phyloP scores from a whole-genome alignment of 2,113 vertebrate genomes.

The Perca flavescens region DNA sequence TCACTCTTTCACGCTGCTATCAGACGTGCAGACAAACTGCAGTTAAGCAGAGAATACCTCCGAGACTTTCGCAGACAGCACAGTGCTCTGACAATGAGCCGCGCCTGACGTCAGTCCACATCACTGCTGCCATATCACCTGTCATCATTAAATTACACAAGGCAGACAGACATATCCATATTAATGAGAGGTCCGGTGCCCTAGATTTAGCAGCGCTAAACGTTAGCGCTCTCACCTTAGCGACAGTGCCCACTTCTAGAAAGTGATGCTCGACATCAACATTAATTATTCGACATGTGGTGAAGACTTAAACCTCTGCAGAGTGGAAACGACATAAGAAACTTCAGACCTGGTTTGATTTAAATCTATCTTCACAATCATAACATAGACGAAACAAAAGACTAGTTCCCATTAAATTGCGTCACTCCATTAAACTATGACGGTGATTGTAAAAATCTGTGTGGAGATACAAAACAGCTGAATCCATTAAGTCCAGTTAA shows the following conservation, averaged over 20 bases:
- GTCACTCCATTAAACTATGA: neutral
- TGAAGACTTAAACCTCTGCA: slow-evolving; percentile 30
- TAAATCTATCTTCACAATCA: neutral
- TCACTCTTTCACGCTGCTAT: slow-evolving; percentile 49
- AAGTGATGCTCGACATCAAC: slow-evolving; percentile 37
- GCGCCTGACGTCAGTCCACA: slow-evolving; percentile 63
- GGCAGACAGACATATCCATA: slow-evolving; percentile 65
- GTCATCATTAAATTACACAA: slow-evolving; percentile 79
- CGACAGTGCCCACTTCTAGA: slow-evolving; percentile 35
- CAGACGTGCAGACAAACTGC: slow-evolving; percentile 63
- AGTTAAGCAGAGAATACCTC: slow-evolving; percentile 54
- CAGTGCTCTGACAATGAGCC: slow-evolving; percentile 38
- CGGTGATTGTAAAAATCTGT: neutral
- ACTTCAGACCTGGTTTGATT: slow-evolving; percentile 26
- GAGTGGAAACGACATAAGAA: slow-evolving; percentile 18
- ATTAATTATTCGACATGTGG: slow-evolving; percentile 58
- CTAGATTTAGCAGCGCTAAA: slow-evolving; percentile 59
- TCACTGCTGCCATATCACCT: slow-evolving; percentile 69
- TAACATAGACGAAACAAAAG: neutral
- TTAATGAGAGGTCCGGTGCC: slow-evolving; percentile 62
- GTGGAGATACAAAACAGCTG: neutral
- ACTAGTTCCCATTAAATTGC: neutral
- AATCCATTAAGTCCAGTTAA: neutral
- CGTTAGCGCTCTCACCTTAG: slow-evolving; percentile 36
- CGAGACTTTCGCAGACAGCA: slow-evolving; percentile 47